These are phyloP conservation scores for Strigamia crassipes DNA, from an alignment of 2,888 invertebrate species.

Conservation along the genomic window DNA sequence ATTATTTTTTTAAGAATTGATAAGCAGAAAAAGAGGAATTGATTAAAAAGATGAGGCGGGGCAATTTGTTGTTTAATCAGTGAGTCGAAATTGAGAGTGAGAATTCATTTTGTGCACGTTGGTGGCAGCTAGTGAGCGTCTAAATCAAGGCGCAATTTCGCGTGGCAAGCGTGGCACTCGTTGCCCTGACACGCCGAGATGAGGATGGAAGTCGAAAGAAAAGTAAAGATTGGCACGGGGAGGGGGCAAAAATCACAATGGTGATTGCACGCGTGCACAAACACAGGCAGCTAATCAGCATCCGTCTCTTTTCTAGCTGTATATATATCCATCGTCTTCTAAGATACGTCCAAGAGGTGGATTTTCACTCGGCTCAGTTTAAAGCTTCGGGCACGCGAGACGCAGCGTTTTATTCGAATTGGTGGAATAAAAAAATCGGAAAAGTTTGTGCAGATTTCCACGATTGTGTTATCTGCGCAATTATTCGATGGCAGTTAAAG, in stretches of 20 bases:
- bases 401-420: not conserved
- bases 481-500: no score
- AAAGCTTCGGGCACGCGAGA: not conserved
- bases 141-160: conserved; percentile 39
- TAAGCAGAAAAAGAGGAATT: not conserved
- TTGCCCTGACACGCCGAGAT: conserved; percentile 19
- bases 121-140: conserved; percentile 32
- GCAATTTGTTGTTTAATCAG: conserved; percentile 40
- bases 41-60: conserved; percentile 4
- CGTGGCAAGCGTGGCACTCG: conserved; percentile 7
- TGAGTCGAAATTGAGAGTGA: conserved; percentile 8
- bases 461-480: no score
- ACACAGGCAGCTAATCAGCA: conserved; percentile 39
- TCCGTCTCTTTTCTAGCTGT: conserved; percentile 12
- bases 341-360: not conserved
- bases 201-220: conserved; percentile 29
- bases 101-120: conserved; percentile 34
- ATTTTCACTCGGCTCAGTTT: conserved; percentile 3
- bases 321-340: not conserved
- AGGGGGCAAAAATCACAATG: conserved; percentile 35
- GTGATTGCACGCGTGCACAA: conserved; percentile 40
- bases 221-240: conserved; percentile 17
- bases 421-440: not conserved
- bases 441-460: not conserved
- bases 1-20: not conserved